phyloP scores from a whole-genome alignment of 2,113 vertebrate species.

The Muscicapa adusta region DNA sequence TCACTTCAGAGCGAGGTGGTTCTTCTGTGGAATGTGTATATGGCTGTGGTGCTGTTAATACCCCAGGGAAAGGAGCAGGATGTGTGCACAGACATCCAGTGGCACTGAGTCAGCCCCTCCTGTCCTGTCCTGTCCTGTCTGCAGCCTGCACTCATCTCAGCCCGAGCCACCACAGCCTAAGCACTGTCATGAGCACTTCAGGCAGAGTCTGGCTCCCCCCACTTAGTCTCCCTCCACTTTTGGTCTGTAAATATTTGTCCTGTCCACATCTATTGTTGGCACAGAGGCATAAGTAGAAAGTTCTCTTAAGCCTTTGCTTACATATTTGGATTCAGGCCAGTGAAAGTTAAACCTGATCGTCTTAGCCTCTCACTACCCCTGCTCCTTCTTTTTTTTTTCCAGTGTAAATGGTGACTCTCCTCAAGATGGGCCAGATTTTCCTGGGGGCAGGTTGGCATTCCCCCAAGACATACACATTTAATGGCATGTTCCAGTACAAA shows the following conservation, averaged over 20 bases:
- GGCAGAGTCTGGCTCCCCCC: background rate
- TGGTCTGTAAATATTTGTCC: conserved; percentile 60
- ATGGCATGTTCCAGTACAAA: background rate
- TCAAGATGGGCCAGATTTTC: background rate
- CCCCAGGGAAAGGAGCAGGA: background rate
- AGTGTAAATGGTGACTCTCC: background rate
- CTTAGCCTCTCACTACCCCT: background rate
- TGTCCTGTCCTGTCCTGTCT: background rate
- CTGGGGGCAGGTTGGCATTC: background rate
- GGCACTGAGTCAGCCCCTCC: background rate
- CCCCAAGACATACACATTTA: background rate
- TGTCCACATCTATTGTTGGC: conserved; percentile 59
- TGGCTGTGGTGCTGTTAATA: background rate
- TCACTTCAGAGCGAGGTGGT: background rate
- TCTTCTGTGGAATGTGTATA: background rate
- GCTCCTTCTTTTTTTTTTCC: background rate
- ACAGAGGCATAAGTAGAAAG: conserved; percentile 29
- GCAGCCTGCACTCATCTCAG: background rate
- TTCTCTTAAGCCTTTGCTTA: conserved; percentile 47
- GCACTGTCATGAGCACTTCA: background rate
- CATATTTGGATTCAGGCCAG: conserved; percentile 34
- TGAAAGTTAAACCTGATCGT: background rate
- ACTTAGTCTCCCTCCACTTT: background rate
- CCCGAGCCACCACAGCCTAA: background rate
- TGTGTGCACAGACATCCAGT: background rate